Percentiles rank a stretch among this genome's conserved stretches.
Conservation (phyloP, 2,113 vertebrate genomes). For the Todiramphus chloris region DNA sequence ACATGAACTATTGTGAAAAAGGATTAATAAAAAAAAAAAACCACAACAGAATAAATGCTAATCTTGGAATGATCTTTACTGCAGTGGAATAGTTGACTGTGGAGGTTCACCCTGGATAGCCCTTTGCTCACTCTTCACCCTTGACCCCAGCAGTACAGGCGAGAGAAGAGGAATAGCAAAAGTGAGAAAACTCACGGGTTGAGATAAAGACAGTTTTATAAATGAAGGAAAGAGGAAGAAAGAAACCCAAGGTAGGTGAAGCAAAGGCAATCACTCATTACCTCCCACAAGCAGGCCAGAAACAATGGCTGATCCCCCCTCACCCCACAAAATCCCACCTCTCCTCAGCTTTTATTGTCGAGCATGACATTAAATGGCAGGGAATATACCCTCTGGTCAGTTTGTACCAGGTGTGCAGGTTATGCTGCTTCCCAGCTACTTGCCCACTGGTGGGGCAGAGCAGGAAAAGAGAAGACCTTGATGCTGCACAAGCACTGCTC, state of each 20-base stretch:
- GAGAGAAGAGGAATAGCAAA: neutral
- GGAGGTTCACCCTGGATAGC: neutral
- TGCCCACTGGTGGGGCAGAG: neutral
- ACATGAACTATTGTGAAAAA: constrained; percentile 3
- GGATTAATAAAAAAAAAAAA: constrained; percentile 56
- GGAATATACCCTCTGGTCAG: neutral
- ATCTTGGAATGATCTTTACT: neutral
- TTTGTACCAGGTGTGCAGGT: neutral
- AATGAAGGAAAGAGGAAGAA: neutral
- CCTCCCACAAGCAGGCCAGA: neutral
- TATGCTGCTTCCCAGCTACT: neutral
- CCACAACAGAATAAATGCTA: neutral
- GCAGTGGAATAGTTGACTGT: neutral
- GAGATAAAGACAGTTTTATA: neutral
- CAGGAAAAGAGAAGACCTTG: neutral
- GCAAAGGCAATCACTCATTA: neutral
- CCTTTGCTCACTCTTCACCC: neutral
- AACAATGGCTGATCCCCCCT: neutral
- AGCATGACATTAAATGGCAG: accelerated
- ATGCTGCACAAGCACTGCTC: accelerated
- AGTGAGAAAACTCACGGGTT: neutral
- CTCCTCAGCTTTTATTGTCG: neutral
- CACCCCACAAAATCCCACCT: neutral
- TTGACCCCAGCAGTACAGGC: neutral
- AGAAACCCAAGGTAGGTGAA: neutral